These are phyloP conservation scores for Maniola hyperantus DNA, from an alignment of 2,888 invertebrate genomes.

Conservation along the genomic window DNA sequence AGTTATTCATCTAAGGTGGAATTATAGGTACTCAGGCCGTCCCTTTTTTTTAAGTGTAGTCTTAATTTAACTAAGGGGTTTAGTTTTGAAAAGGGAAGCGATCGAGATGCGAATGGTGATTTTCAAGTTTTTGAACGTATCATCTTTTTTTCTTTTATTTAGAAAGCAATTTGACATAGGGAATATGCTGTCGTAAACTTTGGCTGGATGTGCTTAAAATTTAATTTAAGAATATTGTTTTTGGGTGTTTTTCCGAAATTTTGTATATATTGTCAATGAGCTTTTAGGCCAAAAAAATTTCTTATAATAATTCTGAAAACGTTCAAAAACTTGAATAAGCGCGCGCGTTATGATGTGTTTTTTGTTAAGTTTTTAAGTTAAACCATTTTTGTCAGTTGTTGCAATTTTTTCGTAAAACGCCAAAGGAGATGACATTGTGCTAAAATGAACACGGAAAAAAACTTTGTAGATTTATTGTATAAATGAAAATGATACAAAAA, in stretches of 20 bases:
- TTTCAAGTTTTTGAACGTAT: slow-evolving; percentile 31
- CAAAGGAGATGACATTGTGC: slow-evolving; percentile 71
- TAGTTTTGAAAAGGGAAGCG: slow-evolving; percentile 34
- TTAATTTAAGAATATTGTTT: slow-evolving; percentile 1
- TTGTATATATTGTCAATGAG: slow-evolving; percentile 4
- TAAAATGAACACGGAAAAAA: slow-evolving; percentile 50
- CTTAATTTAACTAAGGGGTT: slow-evolving; percentile 27
- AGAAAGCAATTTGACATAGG: not conserved
- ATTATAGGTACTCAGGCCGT: slow-evolving; percentile 29
- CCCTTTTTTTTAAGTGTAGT: slow-evolving; percentile 32
- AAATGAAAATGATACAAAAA: slow-evolving; percentile 71
- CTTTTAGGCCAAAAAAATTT: slow-evolving; percentile 15
- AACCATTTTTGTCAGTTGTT: slow-evolving; percentile 62
- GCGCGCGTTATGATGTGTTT: slow-evolving; percentile 42
- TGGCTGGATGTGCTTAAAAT: slow-evolving; percentile 27
- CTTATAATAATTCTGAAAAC: not conserved
- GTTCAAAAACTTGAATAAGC: slow-evolving; percentile 47
- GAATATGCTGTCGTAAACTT: not conserved
- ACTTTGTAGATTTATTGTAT: slow-evolving; percentile 66
- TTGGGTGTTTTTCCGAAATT: slow-evolving; percentile 12
- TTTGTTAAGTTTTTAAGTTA: slow-evolving; percentile 73
- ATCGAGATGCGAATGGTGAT: slow-evolving; percentile 30
- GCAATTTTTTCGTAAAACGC: slow-evolving; percentile 75
- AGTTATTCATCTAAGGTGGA: slow-evolving; percentile 27
- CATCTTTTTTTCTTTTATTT: slow-evolving; percentile 1